A percentile compares a stretch with the other conserved stretches of the same genome.
Evolutionary conservation across 2,888 invertebrate species (phyloP).

Genomic region (Prenolepis imparis): DNA sequence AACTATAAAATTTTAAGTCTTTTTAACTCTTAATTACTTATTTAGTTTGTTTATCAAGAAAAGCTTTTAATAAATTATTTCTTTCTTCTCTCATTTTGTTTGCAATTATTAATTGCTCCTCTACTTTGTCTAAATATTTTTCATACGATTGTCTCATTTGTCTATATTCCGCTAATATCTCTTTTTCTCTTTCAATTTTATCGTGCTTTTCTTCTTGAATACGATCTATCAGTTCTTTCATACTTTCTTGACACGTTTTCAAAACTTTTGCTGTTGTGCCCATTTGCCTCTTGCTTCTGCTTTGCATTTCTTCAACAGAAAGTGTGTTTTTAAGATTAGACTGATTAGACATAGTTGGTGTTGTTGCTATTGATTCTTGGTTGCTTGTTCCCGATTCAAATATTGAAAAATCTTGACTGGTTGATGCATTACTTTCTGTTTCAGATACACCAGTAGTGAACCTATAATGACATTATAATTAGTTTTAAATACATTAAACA

Average conservation of each 20-base stretch:
- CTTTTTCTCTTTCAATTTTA: constrained; percentile 6
- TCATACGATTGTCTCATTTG: constrained; percentile 2
- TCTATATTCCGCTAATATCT: not conserved
- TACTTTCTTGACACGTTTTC: constrained; percentile 1
- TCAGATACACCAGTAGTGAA: not conserved
- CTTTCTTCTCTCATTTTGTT: not conserved
- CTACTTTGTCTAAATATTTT: not conserved
- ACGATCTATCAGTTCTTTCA: not conserved
- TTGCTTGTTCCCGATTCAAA: not conserved
- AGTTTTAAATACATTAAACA: too few species aligned
- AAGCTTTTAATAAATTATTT: not conserved
- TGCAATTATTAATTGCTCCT: not conserved
- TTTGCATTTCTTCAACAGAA: constrained; percentile 3
- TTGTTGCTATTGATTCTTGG: not conserved
- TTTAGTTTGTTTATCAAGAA: too few species aligned
- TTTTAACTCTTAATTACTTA: not conserved
- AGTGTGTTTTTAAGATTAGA: not conserved
- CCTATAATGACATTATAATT: too few species aligned
- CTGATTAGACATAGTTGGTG: not conserved
- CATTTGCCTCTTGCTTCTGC: not conserved
- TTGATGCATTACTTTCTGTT: not conserved
- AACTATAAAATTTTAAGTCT: not conserved
- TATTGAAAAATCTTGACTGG: not conserved
- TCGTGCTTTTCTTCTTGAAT: not conserved
- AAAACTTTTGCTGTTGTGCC: not conserved